Percentiles rank a stretch among this genome's conserved stretches.
Conservation (phyloP, 64 coral and sea anemone genomes). For the Pocillopora verrucosa region DNA sequence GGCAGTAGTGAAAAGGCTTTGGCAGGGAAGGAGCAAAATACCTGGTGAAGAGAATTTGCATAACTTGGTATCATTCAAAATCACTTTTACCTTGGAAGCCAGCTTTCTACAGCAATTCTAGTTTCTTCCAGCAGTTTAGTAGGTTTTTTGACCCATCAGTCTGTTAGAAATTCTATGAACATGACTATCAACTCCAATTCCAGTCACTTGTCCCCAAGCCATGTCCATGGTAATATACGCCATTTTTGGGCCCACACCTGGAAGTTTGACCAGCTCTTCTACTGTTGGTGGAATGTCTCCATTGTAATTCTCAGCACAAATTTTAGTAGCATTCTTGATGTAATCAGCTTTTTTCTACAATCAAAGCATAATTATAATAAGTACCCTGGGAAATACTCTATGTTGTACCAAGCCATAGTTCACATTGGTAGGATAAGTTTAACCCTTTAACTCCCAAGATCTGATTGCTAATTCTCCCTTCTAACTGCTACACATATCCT, state of each 20-base stretch:
- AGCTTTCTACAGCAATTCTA: slow-evolving; percentile 87
- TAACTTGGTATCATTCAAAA: no score
- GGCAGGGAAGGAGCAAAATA: no score
- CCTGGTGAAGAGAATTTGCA: no score
- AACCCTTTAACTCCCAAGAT: no score
- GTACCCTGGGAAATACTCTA: no score
- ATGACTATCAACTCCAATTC: slow-evolving; percentile 98
- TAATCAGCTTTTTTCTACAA: slow-evolving; percentile 90
- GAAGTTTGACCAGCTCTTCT: slow-evolving; percentile 70
- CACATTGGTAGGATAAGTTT: background rate
- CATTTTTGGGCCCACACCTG: slow-evolving; percentile 98
- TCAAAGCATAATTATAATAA: background rate
- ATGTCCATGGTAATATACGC: slow-evolving; percentile 98
- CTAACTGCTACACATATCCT: no score
- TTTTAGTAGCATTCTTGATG: slow-evolving; percentile 87
- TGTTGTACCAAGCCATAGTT: background rate
- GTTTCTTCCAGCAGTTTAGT: slow-evolving; percentile 89
- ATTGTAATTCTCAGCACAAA: slow-evolving; percentile 80
- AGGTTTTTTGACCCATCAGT: slow-evolving; percentile 83
- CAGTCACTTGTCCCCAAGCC: slow-evolving; percentile 82
- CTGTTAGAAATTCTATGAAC: slow-evolving; percentile 93
- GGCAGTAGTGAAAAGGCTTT: no score
- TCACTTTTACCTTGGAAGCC: slow-evolving; percentile 84
- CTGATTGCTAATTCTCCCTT: no score
- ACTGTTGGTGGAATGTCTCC: slow-evolving; percentile 90